A percentile compares a stretch with the other conserved stretches of the same genome.
Conservation (phyloP, 2,113 vertebrate species). For the Eonycteris spelaea region DNA sequence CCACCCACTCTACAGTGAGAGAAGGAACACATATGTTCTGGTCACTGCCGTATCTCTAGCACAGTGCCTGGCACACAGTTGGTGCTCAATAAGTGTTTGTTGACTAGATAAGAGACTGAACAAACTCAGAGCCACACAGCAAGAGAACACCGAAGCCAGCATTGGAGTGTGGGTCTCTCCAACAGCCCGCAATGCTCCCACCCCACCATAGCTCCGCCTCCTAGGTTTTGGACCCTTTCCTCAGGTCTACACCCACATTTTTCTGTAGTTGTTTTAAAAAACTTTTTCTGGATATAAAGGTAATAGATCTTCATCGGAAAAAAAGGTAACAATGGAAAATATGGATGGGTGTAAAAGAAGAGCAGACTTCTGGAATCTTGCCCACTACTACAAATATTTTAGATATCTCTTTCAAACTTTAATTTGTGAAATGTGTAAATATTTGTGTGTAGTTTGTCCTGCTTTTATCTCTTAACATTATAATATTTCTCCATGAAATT, state of each 20-base stretch:
- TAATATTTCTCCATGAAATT: background rate
- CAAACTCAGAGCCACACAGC: background rate
- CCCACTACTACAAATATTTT: background rate
- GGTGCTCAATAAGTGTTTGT: background rate
- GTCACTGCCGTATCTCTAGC: background rate
- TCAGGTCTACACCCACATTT: background rate
- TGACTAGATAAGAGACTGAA: background rate
- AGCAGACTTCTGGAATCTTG: background rate
- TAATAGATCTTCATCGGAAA: background rate
- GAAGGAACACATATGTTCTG: accelerated
- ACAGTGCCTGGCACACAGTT: background rate
- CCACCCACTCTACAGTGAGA: background rate
- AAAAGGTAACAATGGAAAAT: background rate
- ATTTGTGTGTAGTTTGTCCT: background rate
- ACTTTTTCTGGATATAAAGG: background rate
- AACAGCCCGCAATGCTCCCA: accelerated
- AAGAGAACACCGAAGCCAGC: background rate
- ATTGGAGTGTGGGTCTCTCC: background rate
- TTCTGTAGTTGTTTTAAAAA: background rate
- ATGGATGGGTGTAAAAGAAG: background rate
- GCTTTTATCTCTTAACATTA: conserved; percentile 2
- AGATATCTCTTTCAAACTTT: background rate
- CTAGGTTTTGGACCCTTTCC: background rate
- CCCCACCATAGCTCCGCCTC: background rate
- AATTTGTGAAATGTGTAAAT: background rate